phyloP scores from a whole-genome alignment of 1,140 invertebrate species.

The Bombyx mori region ASM3026992v2 NC_085118.1:1655001-1655500 shows the following conservation, averaged over 20 bases:
- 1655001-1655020: slow-evolving; percentile 8
- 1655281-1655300: slow-evolving; percentile 10
- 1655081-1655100: slow-evolving; percentile 26
- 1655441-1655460: slow-evolving; percentile 28
- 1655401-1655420: slow-evolving; percentile 43
- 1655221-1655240: slow-evolving; percentile 60
- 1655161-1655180: slow-evolving; percentile 51
- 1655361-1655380: slow-evolving; percentile 50
- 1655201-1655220: slow-evolving; percentile 47
- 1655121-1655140: slow-evolving; percentile 50
- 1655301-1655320: slow-evolving; percentile 23
- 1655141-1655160: slow-evolving; percentile 42
- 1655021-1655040: slow-evolving; percentile 33
- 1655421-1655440: slow-evolving; percentile 22
- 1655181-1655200: slow-evolving; percentile 33
- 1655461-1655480: slow-evolving; percentile 31
- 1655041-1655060: slow-evolving; percentile 36
- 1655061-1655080: slow-evolving; percentile 41
- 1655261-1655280: slow-evolving; percentile 28
- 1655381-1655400: slow-evolving; percentile 52
- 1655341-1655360: slow-evolving; percentile 34
- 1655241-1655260: slow-evolving; percentile 47
- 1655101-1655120: slow-evolving; percentile 43
- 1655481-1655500: slow-evolving; percentile 38
- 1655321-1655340: slow-evolving; percentile 53